phyloP scores from a whole-genome alignment of 2,888 invertebrate species.

The Oxyteleia sp. region DNA sequence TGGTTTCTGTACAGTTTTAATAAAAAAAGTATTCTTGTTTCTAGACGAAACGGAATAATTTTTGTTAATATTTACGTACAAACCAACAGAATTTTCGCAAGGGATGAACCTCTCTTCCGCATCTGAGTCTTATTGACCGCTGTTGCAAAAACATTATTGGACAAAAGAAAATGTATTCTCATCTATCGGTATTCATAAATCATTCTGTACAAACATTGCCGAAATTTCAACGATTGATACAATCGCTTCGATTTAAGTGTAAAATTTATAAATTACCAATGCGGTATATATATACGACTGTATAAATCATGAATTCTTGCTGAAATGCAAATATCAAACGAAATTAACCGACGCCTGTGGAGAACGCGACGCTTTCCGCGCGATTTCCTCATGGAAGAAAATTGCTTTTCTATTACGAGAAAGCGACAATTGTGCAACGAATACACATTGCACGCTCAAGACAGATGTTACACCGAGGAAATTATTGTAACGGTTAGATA shows the following conservation, averaged over 20 bases:
- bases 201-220: slow-evolving; percentile 65
- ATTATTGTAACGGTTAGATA: too few species aligned
- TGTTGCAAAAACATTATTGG: neutral
- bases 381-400: slow-evolving; percentile 50
- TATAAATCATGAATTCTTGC: slow-evolving; percentile 62
- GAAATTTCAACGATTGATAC: slow-evolving; percentile 73
- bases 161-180: slow-evolving; percentile 23
- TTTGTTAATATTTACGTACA: too few species aligned
- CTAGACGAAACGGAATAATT: too few species aligned
- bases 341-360: slow-evolving; percentile 43
- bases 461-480: too few species aligned
- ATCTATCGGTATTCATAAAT: slow-evolving; percentile 56
- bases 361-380: slow-evolving; percentile 32
- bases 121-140: neutral
- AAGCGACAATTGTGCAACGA: neutral
- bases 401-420: slow-evolving; percentile 5
- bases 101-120: too few species aligned
- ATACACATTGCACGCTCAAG: slow-evolving; percentile 10
- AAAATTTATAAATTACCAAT: slow-evolving; percentile 66
- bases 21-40: too few species aligned
- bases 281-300: slow-evolving; percentile 55
- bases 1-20: neutral
- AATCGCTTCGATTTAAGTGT: slow-evolving; percentile 71
- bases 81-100: too few species aligned
- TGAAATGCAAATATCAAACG: slow-evolving; percentile 57